Evolutionary conservation across 2,888 invertebrate species (phyloP), one percentile per base, ranked within the genome.

Genomic region (Proisotoma minuta): DNA sequence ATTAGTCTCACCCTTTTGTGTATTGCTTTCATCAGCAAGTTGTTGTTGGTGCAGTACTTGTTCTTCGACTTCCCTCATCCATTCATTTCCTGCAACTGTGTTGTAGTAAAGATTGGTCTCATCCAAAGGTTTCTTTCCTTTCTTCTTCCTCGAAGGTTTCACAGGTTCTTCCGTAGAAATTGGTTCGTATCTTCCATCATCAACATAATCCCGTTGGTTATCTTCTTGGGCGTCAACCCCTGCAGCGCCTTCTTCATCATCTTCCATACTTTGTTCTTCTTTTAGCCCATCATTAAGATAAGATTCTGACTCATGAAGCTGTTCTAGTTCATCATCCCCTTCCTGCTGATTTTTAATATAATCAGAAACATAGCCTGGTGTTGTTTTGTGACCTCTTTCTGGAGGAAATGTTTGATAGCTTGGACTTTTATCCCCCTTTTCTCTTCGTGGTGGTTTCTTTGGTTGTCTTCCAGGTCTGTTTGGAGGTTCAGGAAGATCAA

Each of bases 401-500:
- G 73, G 73, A 0, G 73, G 73, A 58, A 73, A 73, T 10, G 73
- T 73, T 62, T 73, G 73, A 28, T 70, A 73, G n/a, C 53, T 68
- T 3, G 66, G 57, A 10, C 65, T 59, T 4, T 52, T 56, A 1
- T 60, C 58, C 26, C 60, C 60, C 10, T 48, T 63, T 1, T 61
- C 64, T 27, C 68, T 69, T n/a, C 69, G 54, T 29, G 71, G 68
- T 4, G 71, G 70, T 29, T 73, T 73, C 43, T 63, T 64, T n/a
- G 73, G 69, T 23, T 56, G 50, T 26, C 70, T 49, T 18, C 60
- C 62, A 0, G 72, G 72, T 27, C 66, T 34, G 15, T 65, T 49
- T 2, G 70, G 72, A 10, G 68, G 60, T 12, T 34, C 54, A 87
- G 79, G 12, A 85, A 83, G 76, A 87, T 89, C 59, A 81, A 81